phyloP scores from a whole-genome alignment of 2,113 vertebrate species.

The Pygoscelis adeliae region DNA sequence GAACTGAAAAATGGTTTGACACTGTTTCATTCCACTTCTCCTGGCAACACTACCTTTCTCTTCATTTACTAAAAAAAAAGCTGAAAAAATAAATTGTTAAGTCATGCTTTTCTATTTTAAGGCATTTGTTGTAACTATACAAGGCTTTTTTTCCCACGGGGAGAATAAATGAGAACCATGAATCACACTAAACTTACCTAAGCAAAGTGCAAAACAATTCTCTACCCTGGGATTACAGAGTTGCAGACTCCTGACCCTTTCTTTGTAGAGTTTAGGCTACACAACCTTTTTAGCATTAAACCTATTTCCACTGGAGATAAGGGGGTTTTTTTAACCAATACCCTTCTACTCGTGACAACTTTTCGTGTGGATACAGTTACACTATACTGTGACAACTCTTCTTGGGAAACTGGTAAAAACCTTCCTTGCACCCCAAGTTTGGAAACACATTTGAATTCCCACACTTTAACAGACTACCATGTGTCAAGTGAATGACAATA shows the following conservation, averaged over 20 bases:
- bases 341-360: not conserved
- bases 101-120: slow-evolving; percentile 31
- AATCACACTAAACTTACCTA: slow-evolving; percentile 20
- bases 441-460: not conserved
- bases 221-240: not conserved
- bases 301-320: not conserved
- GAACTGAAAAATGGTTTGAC: not conserved
- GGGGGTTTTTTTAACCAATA: not conserved
- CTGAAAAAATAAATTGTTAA: not conserved
- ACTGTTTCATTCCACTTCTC: not conserved
- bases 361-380: not conserved
- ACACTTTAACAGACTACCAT: not conserved
- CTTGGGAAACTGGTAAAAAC: not conserved
- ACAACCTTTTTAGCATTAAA: not conserved
- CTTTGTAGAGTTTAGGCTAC: not conserved
- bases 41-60: not conserved
- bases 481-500: not conserved
- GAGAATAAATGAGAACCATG: not conserved
- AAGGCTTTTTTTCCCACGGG: not conserved
- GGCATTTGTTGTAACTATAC: not conserved
- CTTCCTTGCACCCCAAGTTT: not conserved
- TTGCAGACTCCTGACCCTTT: not conserved
- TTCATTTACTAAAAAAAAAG: not conserved
- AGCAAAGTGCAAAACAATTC: not conserved
- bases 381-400: not conserved